Evolutionary conservation across 2,888 invertebrate genomes (phyloP).

Genomic region (Pristionchus maxplancki): DNA sequence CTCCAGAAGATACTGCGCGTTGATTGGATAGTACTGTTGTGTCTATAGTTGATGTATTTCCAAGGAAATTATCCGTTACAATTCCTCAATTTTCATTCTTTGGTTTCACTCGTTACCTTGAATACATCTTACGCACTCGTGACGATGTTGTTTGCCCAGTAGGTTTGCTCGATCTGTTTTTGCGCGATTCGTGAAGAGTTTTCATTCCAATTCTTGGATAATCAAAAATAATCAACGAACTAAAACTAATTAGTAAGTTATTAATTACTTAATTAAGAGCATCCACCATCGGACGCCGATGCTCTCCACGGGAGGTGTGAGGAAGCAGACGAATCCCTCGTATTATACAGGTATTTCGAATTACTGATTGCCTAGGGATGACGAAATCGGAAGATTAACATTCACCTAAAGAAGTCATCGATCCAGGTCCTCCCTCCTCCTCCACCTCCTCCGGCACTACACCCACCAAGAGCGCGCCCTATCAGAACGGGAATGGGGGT

Average conservation of each 20-base stretch:
- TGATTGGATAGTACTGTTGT: neutral
- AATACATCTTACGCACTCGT: too few species aligned
- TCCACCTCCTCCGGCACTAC: conserved; percentile 20
- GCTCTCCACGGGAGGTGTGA: conserved; percentile 46
- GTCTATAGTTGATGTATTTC: too few species aligned
- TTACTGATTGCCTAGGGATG: neutral
- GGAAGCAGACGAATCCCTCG: conserved; percentile 26
- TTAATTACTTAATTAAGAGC: conserved; percentile 12
- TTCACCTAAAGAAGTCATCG: neutral
- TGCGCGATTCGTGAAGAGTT: too few species aligned
- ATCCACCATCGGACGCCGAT: conserved; percentile 48
- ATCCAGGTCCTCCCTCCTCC: conserved; percentile 46
- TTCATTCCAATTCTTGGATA: neutral
- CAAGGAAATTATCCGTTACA: too few species aligned
- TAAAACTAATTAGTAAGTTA: neutral
- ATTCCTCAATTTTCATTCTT: too few species aligned
- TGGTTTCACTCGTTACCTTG: neutral
- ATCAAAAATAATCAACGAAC: neutral
- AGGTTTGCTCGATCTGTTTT: neutral
- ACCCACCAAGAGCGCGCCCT: neutral
- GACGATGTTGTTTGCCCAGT: neutral
- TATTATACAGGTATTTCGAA: conserved; percentile 29
- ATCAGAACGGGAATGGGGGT: conserved; percentile 43
- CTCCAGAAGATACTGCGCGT: neutral
- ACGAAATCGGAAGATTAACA: neutral